Evolutionary conservation across 1,140 invertebrate genomes (phyloP).

Genomic region (Drosophila pachea): DNA sequence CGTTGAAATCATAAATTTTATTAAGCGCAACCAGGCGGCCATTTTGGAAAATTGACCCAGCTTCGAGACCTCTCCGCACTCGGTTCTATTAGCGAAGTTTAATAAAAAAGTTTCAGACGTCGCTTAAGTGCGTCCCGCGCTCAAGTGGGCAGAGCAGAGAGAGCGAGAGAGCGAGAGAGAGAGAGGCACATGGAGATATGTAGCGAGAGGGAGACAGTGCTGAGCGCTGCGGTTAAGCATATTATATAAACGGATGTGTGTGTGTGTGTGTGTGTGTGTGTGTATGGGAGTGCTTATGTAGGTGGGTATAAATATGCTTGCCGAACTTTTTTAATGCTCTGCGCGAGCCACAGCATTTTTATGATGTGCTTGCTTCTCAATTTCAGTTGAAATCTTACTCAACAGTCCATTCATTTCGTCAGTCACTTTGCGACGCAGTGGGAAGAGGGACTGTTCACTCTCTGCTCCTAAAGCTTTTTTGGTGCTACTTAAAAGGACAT

Average conservation of each 20-base stretch:
- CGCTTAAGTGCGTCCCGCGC: slow-evolving; percentile 65
- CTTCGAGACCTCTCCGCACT: slow-evolving; percentile 29
- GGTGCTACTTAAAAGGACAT: too few relatives aligned
- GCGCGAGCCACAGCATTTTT: slow-evolving; percentile 51
- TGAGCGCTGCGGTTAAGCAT: slow-evolving; percentile 54
- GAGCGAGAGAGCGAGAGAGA: background rate
- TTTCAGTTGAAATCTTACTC: slow-evolving; percentile 7
- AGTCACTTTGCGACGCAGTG: background rate
- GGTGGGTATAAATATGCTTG: slow-evolving; percentile 47
- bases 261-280: slow-evolving; percentile 21
- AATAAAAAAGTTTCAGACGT: slow-evolving; percentile 73
- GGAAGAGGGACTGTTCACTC: too few relatives aligned
- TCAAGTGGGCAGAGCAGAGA: slow-evolving; percentile 12
- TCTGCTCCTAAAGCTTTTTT: too few relatives aligned
- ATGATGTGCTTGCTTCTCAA: slow-evolving; percentile 46
- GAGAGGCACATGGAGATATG: background rate
- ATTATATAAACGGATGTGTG: slow-evolving; percentile 10
- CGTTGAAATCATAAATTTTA: slow-evolving; percentile 76
- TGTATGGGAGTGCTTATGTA: slow-evolving; percentile 14
- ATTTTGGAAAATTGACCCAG: slow-evolving; percentile 67
- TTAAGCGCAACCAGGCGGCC: slow-evolving; percentile 73
- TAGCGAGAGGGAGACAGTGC: background rate
- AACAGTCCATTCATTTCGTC: background rate
- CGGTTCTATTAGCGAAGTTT: slow-evolving; percentile 73
- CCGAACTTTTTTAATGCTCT: slow-evolving; percentile 73